Evolutionary conservation across 2,797 vertebrate genomes (phyloP), one percentile per base, ranked within the genome.

Genomic region (Decapterus maruadsi): DNA sequence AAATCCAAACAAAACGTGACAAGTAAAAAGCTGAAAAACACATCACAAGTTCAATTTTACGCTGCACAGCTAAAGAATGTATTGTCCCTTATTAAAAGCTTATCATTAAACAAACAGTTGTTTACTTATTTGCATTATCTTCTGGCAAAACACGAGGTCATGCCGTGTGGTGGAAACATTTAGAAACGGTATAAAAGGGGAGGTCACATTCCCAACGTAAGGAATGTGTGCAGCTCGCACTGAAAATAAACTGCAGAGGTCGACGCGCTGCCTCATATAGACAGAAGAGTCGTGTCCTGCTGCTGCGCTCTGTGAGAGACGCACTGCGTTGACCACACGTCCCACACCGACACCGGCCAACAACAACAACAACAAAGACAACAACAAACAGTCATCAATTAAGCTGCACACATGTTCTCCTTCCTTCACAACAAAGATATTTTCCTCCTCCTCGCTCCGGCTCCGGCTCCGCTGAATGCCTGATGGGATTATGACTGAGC

Each of bases 401-500:
- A 73, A 51, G 64, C 42, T 74, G 40, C 50, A 51, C 50, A 48
- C 36, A 53, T 34, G n/a, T 34, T 34, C 6, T 34, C 31, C 31
- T 34, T 63, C 59, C 45, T 12, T 62, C 19, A 50, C 65, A 80
- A 75, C 74, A 76, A 64, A 80, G 61, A 63, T 70, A 58, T 86
- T 85, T 81, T 56, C 64, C 70, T 65, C 19, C 31, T 34, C 31
- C 31, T 34, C 31, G 4, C 6, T 6, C 31, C 6, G 4, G 4
- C 6, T 6, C 31, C 6, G 4, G 76, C 87, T 75, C 77, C 16
- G 11, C 62, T 62, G 75, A 81, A 91, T 79, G 78, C 80, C 84
- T 91, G 88, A 91, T 64, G 60, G 90, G 90, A 95, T 94, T 92
- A 94, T 36, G 65, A 75, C 38, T 17, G 40, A 53, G 70, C 60